Conservation (phyloP, 2,113 vertebrate species). For the Carassius auratus region DNA sequence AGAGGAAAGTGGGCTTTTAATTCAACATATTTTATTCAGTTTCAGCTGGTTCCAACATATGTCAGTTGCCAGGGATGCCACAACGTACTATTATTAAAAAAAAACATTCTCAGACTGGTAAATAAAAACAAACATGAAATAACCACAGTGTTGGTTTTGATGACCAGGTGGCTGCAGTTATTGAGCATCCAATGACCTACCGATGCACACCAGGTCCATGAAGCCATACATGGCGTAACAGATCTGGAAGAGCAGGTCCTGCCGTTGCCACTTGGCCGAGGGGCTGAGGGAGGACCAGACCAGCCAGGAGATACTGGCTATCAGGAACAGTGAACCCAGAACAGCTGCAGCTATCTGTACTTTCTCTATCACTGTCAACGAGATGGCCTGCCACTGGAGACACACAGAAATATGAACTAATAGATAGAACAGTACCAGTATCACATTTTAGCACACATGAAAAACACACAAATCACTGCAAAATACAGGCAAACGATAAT, state of each 20-base stretch:
- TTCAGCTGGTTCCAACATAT: background rate
- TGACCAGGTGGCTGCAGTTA: background rate
- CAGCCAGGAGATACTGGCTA: constrained; percentile 73
- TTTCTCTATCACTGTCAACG: constrained; percentile 90
- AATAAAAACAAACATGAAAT: background rate
- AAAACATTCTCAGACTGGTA: background rate
- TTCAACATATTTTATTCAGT: background rate
- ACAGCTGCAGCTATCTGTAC: constrained; percentile 89
- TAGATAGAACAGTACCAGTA: background rate
- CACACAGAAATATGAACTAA: background rate
- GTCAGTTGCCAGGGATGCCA: background rate
- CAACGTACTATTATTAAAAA: too few relatives aligned
- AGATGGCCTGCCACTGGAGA: constrained; percentile 90
- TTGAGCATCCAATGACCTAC: constrained; percentile 61
- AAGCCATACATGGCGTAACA: constrained; percentile 93
- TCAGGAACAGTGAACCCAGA: constrained; percentile 88
- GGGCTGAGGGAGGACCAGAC: constrained; percentile 91
- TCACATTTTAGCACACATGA: background rate
- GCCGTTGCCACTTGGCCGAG: constrained; percentile 89
- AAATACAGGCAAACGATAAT: background rate
- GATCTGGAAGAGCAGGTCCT: constrained; percentile 93
- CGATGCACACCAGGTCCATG: constrained; percentile 93
- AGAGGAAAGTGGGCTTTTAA: background rate
- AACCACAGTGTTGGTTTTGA: background rate
- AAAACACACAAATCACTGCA: background rate